These are phyloP conservation scores for Uria aalge DNA, from an alignment of 2,113 vertebrate genomes.

Conservation along the genomic window DNA sequence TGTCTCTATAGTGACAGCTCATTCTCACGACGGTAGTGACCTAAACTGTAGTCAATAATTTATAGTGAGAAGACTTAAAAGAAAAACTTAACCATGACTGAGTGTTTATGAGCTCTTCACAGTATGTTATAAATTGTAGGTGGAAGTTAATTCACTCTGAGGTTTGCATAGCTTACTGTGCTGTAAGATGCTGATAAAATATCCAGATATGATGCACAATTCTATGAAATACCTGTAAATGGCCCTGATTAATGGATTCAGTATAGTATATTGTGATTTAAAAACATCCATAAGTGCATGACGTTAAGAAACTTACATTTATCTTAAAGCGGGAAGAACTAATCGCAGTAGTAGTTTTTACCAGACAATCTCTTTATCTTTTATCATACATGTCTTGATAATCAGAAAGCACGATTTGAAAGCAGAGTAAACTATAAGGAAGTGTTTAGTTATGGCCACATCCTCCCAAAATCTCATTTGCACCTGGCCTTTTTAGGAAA, in stretches of 20 bases:
- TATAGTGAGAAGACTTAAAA: neutral
- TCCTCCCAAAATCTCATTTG: neutral
- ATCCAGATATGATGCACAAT: neutral
- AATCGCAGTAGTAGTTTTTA: neutral
- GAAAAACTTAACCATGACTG: neutral
- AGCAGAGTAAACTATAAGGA: neutral
- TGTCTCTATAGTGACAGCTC: conserved; percentile 53
- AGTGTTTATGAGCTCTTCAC: conserved; percentile 6
- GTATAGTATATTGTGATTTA: neutral
- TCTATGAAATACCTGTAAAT: neutral
- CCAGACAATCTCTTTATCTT: neutral
- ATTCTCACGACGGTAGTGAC: neutral
- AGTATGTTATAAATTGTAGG: neutral
- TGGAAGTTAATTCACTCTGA: neutral
- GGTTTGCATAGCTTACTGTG: neutral
- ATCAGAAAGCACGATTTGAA: neutral
- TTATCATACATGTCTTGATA: neutral
- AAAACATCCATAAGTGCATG: neutral
- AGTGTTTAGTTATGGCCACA: neutral
- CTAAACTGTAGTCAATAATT: neutral
- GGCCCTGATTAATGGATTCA: neutral
- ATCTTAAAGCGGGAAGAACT: neutral
- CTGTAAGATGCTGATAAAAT: neutral
- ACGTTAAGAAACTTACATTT: neutral
- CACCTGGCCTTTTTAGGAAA: neutral